Base-by-base conservation (phyloP, 2,888 invertebrate genomes). In the Tryphoninae sp. region DNA sequence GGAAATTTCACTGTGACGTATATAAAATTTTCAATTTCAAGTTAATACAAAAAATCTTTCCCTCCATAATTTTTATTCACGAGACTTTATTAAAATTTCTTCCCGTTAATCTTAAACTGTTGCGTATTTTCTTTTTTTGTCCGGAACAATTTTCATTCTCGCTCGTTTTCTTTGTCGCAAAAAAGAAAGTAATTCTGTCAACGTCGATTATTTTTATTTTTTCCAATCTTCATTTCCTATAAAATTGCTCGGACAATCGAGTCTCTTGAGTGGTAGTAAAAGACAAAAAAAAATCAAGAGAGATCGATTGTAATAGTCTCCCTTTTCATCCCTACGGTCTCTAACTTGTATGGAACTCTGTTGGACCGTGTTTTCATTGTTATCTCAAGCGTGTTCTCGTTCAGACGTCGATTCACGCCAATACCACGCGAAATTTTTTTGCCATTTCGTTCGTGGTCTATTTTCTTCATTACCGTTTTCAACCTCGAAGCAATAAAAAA, bases 321-420 rank as follows among this genome's bases (percentile, higher is more conserved):
- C 9, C 19, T 62, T 62, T 62, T 7, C 65, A 23, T 23, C 23
- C 11, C 49, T 23, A 65, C 49, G 9, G 23, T 49, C 23, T n/a
- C 49, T 23, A 49, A 65, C 42, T 65, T 45, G 64, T 51, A 45
- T 22, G 49, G n/a, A 49, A 9, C n/a, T 65, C 65, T 6, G 55
- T 11, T 45, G 19, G 65, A 49, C 49, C 49, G 65, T 45, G 23
- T 55, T 55, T 13, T 23, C 65, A 65, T 65, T 65, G n/a, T 65
- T 65, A 49, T 65, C 65, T 22, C 49, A 49, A 49, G 45, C 65
- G 65, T 13, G 65, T 13, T 55, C 55, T 55, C 65, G 49, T 51
- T 65, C 42, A 40, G 22, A 65, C 45, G 6, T 65, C 49, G 11
- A 65, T 65, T 19, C 23, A 65, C 49, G 49, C 55, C 55, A 19